These are phyloP conservation scores for Hycleus phaleratus DNA, from an alignment of 1,140 invertebrate species.

Conservation along the genomic window DNA sequence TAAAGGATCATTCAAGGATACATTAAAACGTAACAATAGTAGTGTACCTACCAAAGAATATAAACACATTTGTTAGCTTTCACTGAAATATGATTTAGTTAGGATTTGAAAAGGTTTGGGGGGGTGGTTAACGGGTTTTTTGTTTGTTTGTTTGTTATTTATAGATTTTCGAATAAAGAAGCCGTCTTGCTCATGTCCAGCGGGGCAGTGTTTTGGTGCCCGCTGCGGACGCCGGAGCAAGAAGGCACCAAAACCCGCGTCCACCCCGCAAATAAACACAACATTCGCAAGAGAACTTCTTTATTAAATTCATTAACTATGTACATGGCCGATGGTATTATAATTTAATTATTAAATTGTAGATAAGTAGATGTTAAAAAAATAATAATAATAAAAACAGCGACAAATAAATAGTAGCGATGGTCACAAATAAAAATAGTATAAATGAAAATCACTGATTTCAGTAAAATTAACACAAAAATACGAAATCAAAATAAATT, in stretches of 20 bases:
- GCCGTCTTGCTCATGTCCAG: constrained; percentile 41
- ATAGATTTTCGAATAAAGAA: constrained; percentile 29
- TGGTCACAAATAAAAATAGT: background rate
- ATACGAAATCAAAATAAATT: too few species aligned
- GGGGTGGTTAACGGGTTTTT: constrained; percentile 31
- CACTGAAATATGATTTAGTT: background rate
- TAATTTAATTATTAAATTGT: too few species aligned
- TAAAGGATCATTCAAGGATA: background rate
- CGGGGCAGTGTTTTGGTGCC: constrained; percentile 66
- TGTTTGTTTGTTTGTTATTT: background rate
- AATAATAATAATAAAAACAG: constrained; percentile 8
- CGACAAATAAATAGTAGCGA: background rate
- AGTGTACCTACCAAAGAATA: background rate
- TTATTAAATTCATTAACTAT: constrained; percentile 33
- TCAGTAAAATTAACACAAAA: background rate
- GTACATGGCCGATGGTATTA: constrained; percentile 21
- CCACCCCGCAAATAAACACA: constrained; percentile 38
- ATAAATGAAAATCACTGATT: background rate
- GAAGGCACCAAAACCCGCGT: constrained; percentile 43
- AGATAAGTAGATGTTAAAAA: background rate
- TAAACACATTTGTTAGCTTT: background rate
- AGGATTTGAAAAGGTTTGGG: background rate
- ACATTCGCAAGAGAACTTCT: constrained; percentile 42
- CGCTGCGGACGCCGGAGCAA: constrained; percentile 41
- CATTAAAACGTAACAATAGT: background rate